A percentile compares a stretch with the other conserved stretches of the same genome.
Conservation (phyloP, 2,888 invertebrate species). For the Oscheius sp. region DNA sequence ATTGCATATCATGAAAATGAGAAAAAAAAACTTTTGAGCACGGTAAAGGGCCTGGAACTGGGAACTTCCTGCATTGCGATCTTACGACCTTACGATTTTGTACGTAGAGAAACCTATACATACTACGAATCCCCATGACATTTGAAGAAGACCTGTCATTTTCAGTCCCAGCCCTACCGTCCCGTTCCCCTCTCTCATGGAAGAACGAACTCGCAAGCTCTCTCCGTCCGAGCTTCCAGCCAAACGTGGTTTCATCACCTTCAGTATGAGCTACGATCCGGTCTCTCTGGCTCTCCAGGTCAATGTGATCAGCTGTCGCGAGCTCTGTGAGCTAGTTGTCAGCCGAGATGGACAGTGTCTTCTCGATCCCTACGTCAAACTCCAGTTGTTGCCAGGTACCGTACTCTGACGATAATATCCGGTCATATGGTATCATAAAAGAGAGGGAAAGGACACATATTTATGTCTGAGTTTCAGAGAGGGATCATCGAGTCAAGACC, state of each 20-base stretch:
- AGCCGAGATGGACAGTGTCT: constrained; percentile 63
- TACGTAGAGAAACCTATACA: no score
- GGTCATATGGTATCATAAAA: constrained; percentile 76
- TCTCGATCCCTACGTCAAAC: constrained; percentile 94
- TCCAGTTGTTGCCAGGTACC: constrained; percentile 92
- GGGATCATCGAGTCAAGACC: constrained; percentile 61
- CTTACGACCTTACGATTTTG: no score
- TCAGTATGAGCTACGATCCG: constrained; percentile 68
- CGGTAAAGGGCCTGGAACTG: neutral
- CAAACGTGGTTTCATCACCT: constrained; percentile 66
- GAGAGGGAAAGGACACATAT: neutral
- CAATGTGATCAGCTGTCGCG: constrained; percentile 64
- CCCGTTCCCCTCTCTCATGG: constrained; percentile 53
- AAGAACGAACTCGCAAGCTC: constrained; percentile 59
- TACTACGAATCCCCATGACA: no score
- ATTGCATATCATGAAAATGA: no score
- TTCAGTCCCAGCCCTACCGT: constrained; percentile 56
- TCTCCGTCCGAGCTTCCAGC: constrained; percentile 62
- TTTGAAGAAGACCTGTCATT: constrained; percentile 1
- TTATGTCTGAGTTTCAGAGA: constrained; percentile 30
- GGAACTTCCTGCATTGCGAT: no score
- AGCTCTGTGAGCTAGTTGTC: constrained; percentile 66
- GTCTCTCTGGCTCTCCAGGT: constrained; percentile 67
- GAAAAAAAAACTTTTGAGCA: no score
- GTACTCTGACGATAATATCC: constrained; percentile 79